phyloP scores from a whole-genome alignment of 2,888 invertebrate species.

The Brachypterus glaber region DNA sequence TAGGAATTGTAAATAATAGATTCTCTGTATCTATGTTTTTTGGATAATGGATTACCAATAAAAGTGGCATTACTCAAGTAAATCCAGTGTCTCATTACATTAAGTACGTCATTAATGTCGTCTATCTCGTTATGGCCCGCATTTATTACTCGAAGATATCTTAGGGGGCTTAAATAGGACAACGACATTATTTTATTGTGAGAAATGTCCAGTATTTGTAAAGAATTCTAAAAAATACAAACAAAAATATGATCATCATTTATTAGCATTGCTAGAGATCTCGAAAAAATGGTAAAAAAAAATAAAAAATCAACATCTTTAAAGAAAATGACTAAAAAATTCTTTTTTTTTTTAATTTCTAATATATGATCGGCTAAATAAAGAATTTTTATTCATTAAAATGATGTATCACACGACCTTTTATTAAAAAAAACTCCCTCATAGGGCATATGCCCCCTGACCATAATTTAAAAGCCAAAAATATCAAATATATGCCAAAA shows the following conservation, averaged over 20 bases:
- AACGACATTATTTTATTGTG: constrained; percentile 52
- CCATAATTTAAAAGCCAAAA: no score
- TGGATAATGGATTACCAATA: constrained; percentile 54
- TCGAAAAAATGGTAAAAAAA: no score
- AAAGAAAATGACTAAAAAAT: constrained; percentile 5
- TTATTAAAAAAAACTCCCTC: no score
- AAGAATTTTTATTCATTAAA: neutral
- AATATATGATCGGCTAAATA: constrained; percentile 2
- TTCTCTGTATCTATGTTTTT: constrained; percentile 56
- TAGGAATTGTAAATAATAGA: constrained; percentile 54
- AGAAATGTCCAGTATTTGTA: constrained; percentile 53
- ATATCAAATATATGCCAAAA: no score
- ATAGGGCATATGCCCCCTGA: no score
- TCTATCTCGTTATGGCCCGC: constrained; percentile 51
- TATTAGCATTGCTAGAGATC: no score
- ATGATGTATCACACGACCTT: no score
- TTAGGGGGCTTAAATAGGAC: constrained; percentile 44
- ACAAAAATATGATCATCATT: no score
- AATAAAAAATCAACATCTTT: no score
- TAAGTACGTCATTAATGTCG: constrained; percentile 46
- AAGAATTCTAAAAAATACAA: constrained; percentile 46
- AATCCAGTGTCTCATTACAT: constrained; percentile 47
- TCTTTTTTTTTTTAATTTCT: constrained; percentile 1
- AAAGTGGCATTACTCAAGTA: constrained; percentile 49
- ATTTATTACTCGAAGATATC: constrained; percentile 45